Percentiles rank a stretch among this genome's conserved stretches.
These are phyloP conservation scores for Panagrolaimus sp. DNA, from an alignment of 1,140 invertebrate species.

Conservation along the genomic window DNA sequence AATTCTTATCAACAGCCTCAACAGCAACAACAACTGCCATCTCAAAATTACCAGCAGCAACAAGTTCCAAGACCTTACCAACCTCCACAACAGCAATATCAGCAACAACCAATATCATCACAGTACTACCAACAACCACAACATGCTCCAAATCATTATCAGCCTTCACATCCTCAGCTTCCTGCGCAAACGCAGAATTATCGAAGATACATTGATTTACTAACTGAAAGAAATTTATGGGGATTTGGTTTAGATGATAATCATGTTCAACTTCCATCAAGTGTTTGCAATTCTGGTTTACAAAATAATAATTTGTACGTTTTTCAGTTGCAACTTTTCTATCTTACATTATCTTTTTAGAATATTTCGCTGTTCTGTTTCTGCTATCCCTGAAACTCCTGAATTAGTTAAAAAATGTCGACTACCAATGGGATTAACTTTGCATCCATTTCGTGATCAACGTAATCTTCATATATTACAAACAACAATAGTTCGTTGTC, in stretches of 20 bases:
- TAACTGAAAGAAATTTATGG: constrained; percentile 35
- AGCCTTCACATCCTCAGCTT: not conserved
- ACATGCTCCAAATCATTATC: too few relatives aligned
- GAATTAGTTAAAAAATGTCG: constrained; percentile 85
- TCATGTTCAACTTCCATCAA: constrained; percentile 23
- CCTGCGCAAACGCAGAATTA: not conserved
- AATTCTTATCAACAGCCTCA: too few relatives aligned
- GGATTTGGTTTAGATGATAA: constrained; percentile 41
- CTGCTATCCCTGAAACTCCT: constrained; percentile 86
- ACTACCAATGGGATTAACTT: constrained; percentile 86
- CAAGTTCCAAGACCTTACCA: too few relatives aligned
- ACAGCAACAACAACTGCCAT: too few relatives aligned
- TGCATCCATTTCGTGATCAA: constrained; percentile 98
- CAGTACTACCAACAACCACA: too few relatives aligned
- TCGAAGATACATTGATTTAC: constrained; percentile 30
- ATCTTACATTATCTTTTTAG: constrained; percentile 7
- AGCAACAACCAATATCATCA: too few relatives aligned
- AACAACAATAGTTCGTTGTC: constrained; percentile 92
- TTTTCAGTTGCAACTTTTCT: not conserved
- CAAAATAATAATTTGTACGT: constrained; percentile 23
- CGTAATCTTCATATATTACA: constrained; percentile 92
- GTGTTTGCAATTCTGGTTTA: constrained; percentile 32
- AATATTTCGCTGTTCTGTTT: constrained; percentile 68
- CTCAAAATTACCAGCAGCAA: too few relatives aligned
- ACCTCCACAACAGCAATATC: too few relatives aligned